Evolutionary conservation across 2,888 invertebrate species (phyloP).

Genomic region (Orchesellides sinensis): DNA sequence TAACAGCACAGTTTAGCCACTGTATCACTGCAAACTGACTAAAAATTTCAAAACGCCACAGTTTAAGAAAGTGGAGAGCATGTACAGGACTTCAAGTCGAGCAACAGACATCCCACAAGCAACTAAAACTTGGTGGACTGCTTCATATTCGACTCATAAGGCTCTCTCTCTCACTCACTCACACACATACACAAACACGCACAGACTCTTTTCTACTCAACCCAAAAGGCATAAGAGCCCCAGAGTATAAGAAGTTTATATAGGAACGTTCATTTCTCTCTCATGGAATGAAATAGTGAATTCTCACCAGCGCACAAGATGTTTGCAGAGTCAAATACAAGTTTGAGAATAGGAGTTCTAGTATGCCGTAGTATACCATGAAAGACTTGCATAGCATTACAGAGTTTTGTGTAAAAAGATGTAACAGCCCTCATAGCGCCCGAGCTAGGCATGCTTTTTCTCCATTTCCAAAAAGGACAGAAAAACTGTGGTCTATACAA

Average conservation of each 20-base stretch:
- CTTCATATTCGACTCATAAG: conserved; percentile 33
- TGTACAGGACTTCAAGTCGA: conserved; percentile 55
- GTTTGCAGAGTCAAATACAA: conserved; percentile 9
- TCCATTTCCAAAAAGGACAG: conserved; percentile 30
- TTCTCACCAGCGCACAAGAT: conserved; percentile 24
- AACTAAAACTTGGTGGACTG: conserved; percentile 53
- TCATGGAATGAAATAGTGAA: conserved; percentile 25
- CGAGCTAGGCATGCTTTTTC: conserved; percentile 51
- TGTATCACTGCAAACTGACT: neutral
- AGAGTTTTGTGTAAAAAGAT: conserved; percentile 35
- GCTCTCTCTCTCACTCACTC: neutral
- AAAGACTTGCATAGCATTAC: conserved; percentile 51
- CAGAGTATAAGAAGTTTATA: no score
- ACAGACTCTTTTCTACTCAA: no score
- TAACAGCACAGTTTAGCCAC: neutral
- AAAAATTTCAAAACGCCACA: neutral
- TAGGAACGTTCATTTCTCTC: no score
- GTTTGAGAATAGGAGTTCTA: neutral
- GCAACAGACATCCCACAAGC: conserved; percentile 67
- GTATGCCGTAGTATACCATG: neutral
- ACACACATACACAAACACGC: no score
- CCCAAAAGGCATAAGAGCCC: no score
- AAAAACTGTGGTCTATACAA: neutral
- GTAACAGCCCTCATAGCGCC: conserved; percentile 59
- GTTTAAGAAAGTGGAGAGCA: conserved; percentile 47